Evolutionary conservation across 53 echinoderm and acorn worm genomes (phyloP).

Genomic region (Mesocentrotus franciscanus): DNA sequence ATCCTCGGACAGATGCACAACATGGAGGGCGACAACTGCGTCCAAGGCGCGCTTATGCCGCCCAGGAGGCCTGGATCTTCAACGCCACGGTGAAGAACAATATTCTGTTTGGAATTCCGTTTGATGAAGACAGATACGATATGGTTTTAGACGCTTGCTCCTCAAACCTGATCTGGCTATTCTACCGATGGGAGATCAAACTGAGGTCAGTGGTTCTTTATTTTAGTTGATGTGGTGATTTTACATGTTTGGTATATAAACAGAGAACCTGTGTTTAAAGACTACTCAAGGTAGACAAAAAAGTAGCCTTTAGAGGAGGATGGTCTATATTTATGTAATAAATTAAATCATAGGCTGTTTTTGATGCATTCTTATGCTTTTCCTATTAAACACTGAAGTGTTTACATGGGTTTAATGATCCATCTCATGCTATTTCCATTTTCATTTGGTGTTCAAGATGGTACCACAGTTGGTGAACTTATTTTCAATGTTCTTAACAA

Average conservation of each 20-base stretch:
- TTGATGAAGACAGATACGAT: constrained; percentile 82
- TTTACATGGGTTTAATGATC: too few species aligned
- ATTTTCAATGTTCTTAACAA: neutral
- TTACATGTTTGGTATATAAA: neutral
- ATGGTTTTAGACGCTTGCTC: constrained; percentile 78
- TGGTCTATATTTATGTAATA: too few species aligned
- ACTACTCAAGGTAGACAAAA: too few species aligned
- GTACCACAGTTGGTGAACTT: too few species aligned
- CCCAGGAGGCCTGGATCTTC: constrained; percentile 97
- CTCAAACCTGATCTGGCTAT: constrained; percentile 90
- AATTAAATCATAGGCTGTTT: too few species aligned
- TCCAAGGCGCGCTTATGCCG: constrained; percentile 88
- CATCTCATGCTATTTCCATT: too few species aligned
- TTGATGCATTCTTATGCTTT: too few species aligned
- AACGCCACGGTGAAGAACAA: constrained; percentile 94
- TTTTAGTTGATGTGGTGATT: neutral
- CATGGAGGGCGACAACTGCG: constrained; percentile 77
- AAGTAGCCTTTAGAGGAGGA: too few species aligned
- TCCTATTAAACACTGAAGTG: too few species aligned
- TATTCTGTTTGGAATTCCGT: constrained; percentile 88
- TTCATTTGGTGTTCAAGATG: neutral
- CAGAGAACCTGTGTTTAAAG: too few species aligned
- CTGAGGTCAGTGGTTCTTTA: constrained; percentile 74
- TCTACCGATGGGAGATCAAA: constrained; percentile 89
- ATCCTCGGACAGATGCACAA: constrained; percentile 95